phyloP scores from a whole-genome alignment of 2,113 vertebrate species.

The Poicephalus meyeri region DNA sequence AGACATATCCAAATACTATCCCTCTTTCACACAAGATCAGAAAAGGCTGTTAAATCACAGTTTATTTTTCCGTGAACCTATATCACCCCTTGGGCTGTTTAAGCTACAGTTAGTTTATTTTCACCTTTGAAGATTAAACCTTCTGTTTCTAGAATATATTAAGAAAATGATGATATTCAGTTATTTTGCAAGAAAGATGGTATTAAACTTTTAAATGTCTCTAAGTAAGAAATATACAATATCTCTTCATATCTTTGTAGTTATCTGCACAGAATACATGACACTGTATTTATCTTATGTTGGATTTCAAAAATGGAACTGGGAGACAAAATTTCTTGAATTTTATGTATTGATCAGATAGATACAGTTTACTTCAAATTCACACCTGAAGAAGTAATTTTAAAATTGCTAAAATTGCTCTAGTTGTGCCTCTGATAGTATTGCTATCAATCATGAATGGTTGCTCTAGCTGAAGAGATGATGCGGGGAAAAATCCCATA shows the following conservation, averaged over 20 bases:
- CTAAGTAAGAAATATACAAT: background rate
- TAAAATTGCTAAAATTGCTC: background rate
- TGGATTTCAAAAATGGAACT: background rate
- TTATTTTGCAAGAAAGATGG: background rate
- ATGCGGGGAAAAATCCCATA: background rate
- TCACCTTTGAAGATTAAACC: background rate
- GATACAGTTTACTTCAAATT: background rate
- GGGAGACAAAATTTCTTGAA: background rate
- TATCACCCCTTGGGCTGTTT: background rate
- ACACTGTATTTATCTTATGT: background rate
- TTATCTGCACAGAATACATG: background rate
- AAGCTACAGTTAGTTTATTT: slow-evolving; percentile 7
- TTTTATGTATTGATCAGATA: background rate
- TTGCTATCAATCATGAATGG: background rate
- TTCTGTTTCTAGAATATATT: background rate
- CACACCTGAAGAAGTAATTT: background rate
- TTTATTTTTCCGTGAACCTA: slow-evolving; percentile 43
- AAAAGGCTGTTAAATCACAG: slow-evolving; percentile 10
- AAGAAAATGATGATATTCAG: background rate
- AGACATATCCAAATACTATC: background rate
- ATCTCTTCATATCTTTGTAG: background rate
- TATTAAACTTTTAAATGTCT: background rate
- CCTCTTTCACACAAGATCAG: slow-evolving; percentile 36
- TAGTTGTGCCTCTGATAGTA: background rate
- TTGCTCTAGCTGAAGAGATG: background rate